Percentiles rank a stretch among this genome's conserved stretches.
phyloP scores from a whole-genome alignment of 2,888 invertebrate genomes.

The Apotomis capreana region DNA sequence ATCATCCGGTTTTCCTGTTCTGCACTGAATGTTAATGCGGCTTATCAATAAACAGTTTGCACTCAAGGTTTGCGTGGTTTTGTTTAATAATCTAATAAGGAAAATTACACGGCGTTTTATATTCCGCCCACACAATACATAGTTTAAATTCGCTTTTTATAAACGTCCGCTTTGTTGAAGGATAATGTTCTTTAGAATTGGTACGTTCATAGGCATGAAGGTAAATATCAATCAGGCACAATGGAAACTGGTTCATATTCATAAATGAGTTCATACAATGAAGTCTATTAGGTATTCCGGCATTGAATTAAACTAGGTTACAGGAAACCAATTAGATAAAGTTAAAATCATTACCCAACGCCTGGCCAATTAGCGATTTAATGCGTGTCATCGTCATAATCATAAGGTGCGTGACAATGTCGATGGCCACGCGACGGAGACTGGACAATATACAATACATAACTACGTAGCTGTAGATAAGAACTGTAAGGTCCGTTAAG shows the following conservation, averaged over 20 bases:
- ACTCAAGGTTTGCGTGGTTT: constrained; percentile 31
- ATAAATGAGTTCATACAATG: too few relatives aligned
- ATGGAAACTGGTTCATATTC: background rate
- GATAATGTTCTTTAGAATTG: constrained; percentile 2
- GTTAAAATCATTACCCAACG: constrained; percentile 5
- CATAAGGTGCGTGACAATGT: background rate
- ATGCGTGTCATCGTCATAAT: constrained; percentile 9
- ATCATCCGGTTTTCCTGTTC: constrained; percentile 37
- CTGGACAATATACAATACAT: too few relatives aligned
- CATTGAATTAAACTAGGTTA: constrained; percentile 10
- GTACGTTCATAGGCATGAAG: background rate
- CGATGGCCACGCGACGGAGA: background rate
- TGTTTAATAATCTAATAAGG: constrained; percentile 24
- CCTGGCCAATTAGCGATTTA: background rate
- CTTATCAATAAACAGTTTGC: constrained; percentile 26
- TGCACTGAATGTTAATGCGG: constrained; percentile 28
- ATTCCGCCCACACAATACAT: background rate
- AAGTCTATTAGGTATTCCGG: too few relatives aligned
- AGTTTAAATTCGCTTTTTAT: constrained; percentile 1
- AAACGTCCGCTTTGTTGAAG: constrained; percentile 8
- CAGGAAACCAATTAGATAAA: constrained; percentile 8
- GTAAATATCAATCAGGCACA: background rate
- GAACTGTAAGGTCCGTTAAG: too few relatives aligned
- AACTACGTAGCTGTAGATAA: too few relatives aligned
- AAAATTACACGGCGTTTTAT: constrained; percentile 12